phyloP scores from a whole-genome alignment of 2,797 vertebrate species.

The Rhinella marina region DNA sequence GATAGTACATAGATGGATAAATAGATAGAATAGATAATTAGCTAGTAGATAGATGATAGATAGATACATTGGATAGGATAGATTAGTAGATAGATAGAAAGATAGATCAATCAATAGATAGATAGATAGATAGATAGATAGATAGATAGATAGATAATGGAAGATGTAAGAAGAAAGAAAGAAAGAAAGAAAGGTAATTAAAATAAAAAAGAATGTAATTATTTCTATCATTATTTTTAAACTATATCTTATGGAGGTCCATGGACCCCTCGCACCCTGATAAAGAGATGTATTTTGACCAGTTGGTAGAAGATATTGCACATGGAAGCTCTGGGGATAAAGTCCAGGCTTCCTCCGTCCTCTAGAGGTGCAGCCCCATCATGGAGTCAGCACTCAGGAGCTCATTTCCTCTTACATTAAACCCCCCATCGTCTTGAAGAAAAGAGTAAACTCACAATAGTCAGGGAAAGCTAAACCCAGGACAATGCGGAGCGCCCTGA shows the following conservation, averaged over 20 bases:
- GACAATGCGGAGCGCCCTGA: conserved; percentile 51
- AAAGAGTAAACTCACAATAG: conserved; percentile 43
- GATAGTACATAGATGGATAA: no score
- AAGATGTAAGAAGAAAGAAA: no score
- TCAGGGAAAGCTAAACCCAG: conserved; percentile 34
- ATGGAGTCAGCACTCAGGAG: conserved; percentile 22
- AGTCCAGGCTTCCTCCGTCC: background rate
- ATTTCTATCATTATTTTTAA: no score
- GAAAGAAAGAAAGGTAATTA: background rate
- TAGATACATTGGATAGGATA: no score
- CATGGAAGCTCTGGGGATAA: background rate
- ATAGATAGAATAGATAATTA: background rate
- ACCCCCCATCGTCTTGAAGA: conserved; percentile 49
- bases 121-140: background rate
- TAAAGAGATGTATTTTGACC: background rate
- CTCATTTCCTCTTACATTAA: conserved; percentile 57
- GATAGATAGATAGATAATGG: background rate
- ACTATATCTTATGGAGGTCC: background rate
- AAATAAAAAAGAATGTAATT: no score
- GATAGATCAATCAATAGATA: no score
- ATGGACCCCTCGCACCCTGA: background rate
- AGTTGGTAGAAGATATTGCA: background rate
- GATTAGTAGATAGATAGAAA: no score
- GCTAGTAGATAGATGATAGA: background rate
- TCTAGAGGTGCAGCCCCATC: conserved; percentile 22